Evolutionary conservation across 2,888 invertebrate species (phyloP).

Genomic region (Agrotis exclamationis): DNA sequence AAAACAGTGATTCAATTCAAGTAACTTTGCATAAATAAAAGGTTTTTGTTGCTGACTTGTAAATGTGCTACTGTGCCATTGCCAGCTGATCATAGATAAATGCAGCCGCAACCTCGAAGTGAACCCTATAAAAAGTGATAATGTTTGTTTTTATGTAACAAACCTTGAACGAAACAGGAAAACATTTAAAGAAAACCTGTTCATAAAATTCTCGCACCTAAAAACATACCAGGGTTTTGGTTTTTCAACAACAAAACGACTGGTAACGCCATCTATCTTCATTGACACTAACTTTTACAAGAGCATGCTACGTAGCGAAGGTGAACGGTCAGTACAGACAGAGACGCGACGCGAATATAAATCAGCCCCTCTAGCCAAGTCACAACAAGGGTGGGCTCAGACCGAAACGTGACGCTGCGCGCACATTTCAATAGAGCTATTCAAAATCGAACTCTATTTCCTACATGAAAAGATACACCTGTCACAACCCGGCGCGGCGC

Average conservation of each 20-base stretch:
- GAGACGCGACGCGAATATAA: too few species aligned
- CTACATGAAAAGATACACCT: too few species aligned
- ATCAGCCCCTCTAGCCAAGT: too few species aligned
- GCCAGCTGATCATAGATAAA: neutral
- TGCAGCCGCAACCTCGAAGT: neutral
- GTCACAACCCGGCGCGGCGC: too few species aligned
- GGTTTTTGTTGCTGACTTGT: neutral
- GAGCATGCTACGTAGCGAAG: neutral
- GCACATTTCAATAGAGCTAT: too few species aligned
- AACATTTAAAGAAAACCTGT: neutral
- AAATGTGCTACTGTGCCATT: neutral
- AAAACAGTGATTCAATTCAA: neutral
- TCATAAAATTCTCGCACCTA: neutral
- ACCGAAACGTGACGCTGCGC: too few species aligned
- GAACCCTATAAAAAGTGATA: neutral
- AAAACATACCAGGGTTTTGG: neutral
- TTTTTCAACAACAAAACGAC: neutral
- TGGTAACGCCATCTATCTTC: slow-evolving; percentile 36
- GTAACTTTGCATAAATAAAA: too few species aligned
- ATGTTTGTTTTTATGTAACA: slow-evolving; percentile 1
- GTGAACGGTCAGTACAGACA: neutral
- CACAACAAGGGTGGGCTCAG: too few species aligned
- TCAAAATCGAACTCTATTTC: too few species aligned
- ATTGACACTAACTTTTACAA: slow-evolving; percentile 15
- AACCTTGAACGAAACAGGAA: slow-evolving; percentile 22